Percentiles rank a stretch among this genome's conserved stretches.
Evolutionary conservation across 1,140 invertebrate species (phyloP).

Genomic region (Drosophila orosa): DNA sequence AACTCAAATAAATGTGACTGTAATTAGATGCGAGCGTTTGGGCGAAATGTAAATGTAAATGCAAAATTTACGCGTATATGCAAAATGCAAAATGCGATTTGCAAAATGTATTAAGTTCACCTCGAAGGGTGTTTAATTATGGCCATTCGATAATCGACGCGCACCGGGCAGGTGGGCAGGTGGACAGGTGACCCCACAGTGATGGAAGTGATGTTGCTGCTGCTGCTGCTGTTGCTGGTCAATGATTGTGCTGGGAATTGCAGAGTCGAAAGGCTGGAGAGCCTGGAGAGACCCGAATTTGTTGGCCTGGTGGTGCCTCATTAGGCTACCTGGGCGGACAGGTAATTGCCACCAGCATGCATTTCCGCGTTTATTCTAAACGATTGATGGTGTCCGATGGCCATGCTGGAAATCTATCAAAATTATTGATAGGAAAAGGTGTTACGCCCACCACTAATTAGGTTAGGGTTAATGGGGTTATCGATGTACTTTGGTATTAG

Average conservation of each 20-base stretch:
- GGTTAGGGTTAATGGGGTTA: neutral
- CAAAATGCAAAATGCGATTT: slow-evolving; percentile 2
- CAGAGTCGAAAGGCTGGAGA: neutral
- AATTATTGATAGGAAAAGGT: neutral
- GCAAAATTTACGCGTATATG: slow-evolving; percentile 6
- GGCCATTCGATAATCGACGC: slow-evolving; percentile 29
- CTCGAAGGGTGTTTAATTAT: slow-evolving; percentile 38
- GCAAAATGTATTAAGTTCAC: slow-evolving; percentile 27
- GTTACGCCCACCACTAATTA: neutral
- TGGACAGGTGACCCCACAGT: neutral
- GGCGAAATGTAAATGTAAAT: slow-evolving; percentile 5
- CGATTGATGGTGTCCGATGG: slow-evolving; percentile 9
- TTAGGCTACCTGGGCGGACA: neutral
- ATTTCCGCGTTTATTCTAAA: neutral
- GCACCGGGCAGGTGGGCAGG: neutral
- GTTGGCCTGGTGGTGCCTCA: slow-evolving; percentile 1
- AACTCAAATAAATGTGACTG: slow-evolving; percentile 13
- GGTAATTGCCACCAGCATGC: neutral
- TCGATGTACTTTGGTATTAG: neutral
- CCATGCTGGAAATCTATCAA: neutral
- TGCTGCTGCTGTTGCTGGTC: neutral
- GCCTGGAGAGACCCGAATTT: neutral
- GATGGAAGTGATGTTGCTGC: slow-evolving; percentile 5
- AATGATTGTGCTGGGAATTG: slow-evolving; percentile 15
- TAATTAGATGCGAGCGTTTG: slow-evolving; percentile 23